A percentile compares a stretch with the other conserved stretches of the same genome.
phyloP scores from a whole-genome alignment of 1,140 invertebrate genomes.

The Temnothorax nylanderi region DNA sequence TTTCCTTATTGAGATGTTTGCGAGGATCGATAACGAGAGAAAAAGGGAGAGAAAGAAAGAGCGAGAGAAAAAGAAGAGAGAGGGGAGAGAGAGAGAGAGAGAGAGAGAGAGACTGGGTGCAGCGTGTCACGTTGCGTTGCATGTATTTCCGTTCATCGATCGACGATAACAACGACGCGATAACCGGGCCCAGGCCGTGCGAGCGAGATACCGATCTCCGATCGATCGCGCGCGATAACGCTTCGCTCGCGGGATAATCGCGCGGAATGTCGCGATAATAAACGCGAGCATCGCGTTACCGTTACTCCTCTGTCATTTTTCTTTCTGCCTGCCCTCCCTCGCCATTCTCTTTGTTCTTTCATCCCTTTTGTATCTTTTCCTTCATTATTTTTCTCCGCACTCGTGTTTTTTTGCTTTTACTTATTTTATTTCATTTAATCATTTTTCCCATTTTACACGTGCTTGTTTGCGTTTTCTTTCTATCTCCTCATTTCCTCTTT shows the following conservation, averaged over 20 bases:
- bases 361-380: slow-evolving; percentile 2
- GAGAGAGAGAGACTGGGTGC: neutral
- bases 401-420: slow-evolving; percentile 9
- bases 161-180: slow-evolving; percentile 15
- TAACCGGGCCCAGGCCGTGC: neutral
- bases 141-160: slow-evolving; percentile 56
- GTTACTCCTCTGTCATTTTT: slow-evolving; percentile 15
- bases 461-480: neutral
- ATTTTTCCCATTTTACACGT: neutral
- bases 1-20: slow-evolving; percentile 24
- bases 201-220: slow-evolving; percentile 64
- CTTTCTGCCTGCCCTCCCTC: neutral
- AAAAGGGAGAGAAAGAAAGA: neutral
- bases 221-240: slow-evolving; percentile 68
- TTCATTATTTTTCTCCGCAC: slow-evolving; percentile 6
- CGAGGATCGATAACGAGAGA: slow-evolving; percentile 24
- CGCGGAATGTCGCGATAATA: slow-evolving; percentile 67
- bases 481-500: neutral
- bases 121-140: slow-evolving; percentile 45
- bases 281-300: slow-evolving; percentile 60
- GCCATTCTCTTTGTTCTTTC: slow-evolving; percentile 11
- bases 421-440: neutral
- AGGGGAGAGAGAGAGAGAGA: neutral
- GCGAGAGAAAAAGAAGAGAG: neutral
- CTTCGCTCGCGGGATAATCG: slow-evolving; percentile 70